Evolutionary conservation across 1,140 invertebrate genomes (phyloP).

Genomic region (Metaphire vulgaris): DNA sequence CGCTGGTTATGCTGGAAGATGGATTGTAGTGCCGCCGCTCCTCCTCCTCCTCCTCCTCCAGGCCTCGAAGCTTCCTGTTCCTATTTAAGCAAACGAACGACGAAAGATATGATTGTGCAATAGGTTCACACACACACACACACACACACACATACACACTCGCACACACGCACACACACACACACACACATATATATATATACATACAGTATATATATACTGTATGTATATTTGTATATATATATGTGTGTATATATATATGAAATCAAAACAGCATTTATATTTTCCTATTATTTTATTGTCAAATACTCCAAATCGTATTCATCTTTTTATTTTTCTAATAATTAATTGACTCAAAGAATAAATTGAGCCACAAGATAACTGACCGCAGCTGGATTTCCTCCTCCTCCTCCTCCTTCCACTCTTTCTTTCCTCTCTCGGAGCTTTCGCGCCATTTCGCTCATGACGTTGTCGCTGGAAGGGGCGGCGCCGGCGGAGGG

Average conservation of each 20-base stretch:
- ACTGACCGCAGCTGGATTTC: neutral
- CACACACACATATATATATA: too few species aligned
- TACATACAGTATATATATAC: too few species aligned
- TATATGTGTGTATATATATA: too few species aligned
- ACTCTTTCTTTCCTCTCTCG: neutral
- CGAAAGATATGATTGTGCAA: too few species aligned
- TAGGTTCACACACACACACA: too few species aligned
- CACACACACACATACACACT: too few species aligned
- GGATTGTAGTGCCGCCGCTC: neutral
- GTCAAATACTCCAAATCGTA: neutral
- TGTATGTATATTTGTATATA: too few species aligned
- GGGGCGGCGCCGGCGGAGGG: too few species aligned
- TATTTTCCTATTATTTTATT: too few species aligned
- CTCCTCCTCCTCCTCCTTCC: neutral
- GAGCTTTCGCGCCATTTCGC: neutral
- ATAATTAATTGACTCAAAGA: neutral
- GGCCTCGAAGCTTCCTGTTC: neutral
- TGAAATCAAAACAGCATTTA: too few species aligned
- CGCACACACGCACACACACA: too few species aligned
- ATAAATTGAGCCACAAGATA: neutral
- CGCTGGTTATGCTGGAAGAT: neutral
- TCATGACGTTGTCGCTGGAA: neutral
- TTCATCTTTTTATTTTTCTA: neutral
- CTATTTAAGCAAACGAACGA: neutral
- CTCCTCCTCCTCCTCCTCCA: too few species aligned